phyloP scores from a whole-genome alignment of 2,888 invertebrate genomes.

The Yponomeuta cagnagella region DNA sequence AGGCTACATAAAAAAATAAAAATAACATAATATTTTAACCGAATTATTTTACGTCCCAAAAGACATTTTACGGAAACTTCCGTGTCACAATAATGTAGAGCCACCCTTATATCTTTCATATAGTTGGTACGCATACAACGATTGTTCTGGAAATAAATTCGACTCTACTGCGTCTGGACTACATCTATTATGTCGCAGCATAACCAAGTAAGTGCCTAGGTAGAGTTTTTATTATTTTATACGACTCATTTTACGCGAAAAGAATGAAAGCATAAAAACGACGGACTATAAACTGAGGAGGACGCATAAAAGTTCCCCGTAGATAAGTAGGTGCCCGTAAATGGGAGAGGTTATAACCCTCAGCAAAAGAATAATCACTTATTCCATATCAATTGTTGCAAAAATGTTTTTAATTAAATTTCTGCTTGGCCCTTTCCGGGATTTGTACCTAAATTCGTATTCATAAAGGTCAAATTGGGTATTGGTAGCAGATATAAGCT shows the following conservation, averaged over 20 bases:
- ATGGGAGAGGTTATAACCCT: not conserved
- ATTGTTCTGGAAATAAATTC: not conserved
- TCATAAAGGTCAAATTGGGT: not conserved
- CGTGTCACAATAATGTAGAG: not conserved
- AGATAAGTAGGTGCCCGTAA: constrained; percentile 12
- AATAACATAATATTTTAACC: too few relatives aligned
- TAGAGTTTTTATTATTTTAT: constrained; percentile 7
- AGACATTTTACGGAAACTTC: not conserved
- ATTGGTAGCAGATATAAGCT: not conserved
- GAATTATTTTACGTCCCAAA: too few relatives aligned
- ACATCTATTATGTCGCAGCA: not conserved
- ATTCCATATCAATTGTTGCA: not conserved
- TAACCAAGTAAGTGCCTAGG: constrained; percentile 1
- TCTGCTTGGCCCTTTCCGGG: not conserved
- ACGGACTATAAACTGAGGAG: constrained; percentile 15
- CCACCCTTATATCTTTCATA: not conserved
- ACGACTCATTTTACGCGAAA: constrained; percentile 7
- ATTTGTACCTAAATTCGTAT: not conserved
- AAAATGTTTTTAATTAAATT: not conserved
- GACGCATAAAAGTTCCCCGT: not conserved
- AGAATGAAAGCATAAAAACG: constrained; percentile 13
- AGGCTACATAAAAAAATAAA: too few relatives aligned
- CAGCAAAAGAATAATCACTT: not conserved
- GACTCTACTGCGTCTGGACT: not conserved
- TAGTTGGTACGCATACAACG: not conserved